Evolutionary conservation across 2,888 invertebrate species (phyloP), one percentile per base, ranked within the genome.

Genomic region (Nomada ruficornis): DNA sequence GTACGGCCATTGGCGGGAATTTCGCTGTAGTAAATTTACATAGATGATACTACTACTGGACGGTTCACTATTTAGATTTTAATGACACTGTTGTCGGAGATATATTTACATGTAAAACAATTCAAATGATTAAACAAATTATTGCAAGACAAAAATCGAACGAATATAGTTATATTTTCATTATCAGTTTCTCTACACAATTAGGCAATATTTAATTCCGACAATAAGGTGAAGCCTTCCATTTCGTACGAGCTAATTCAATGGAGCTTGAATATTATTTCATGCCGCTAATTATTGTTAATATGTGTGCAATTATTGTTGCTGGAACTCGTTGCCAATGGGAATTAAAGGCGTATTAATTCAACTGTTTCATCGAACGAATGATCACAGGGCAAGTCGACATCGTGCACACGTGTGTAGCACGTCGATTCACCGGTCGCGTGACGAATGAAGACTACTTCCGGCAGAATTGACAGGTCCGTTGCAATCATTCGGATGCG

Each of bases 391-490:
- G 64, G 77, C 70, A 70, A 70, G n/a, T 60, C 11, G 23, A 70
- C 70, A 70, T 54, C 59, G 52, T 54, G 52, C 44, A 68, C 59
- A 29, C 63, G 63, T 67, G 78, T 44, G 57, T 18, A 11, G 65
- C 54, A 70, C 80, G 59, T 70, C 65, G 80, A 80, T 74, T 78
- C 72, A 11, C 11, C 50, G 64, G 47, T 42, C 60, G 75, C 76
- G 70, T 70, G 75, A 71, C 69, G 77, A 80, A 70, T 72, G 82
- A 82, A 81, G 75, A 82, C 81, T 73, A 81, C 77, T 81, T 77
- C 82, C 77, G 81, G 82, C 70, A 64, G 77, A 62, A 71, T 77
- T 67, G 82, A 78, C 82, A 69, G 67, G 74, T 59, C 73, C 59
- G 63, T 67, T 67, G 65, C 71, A 63, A 82, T 83, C 82, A 26